Base-by-base conservation (phyloP, 2,113 vertebrate genomes). In the Hylia prasina region DNA sequence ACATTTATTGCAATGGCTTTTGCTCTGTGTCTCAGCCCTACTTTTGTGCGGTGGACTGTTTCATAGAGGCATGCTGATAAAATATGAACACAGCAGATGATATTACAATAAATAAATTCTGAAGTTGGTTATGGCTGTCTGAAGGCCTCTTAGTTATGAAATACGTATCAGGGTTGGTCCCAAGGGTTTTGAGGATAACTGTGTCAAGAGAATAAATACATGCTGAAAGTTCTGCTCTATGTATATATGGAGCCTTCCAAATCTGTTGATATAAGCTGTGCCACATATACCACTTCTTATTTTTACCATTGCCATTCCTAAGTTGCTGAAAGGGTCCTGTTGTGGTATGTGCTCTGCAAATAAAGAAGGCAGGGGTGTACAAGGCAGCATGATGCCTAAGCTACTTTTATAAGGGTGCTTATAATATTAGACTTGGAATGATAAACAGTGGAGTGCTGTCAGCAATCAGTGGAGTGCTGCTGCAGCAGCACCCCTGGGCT, bases 91-190 rank as follows among this genome's bases (percentile, higher is more conserved):
- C n/a, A 73, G 87, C 77, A 87, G 90, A 85, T 89, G 79, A 84
- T 95, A 89, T 93, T 97, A 77, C 56, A 96, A 92, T 94, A 96
- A 95, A 95, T 92, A 96, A 86, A 93, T 22, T 47, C 87, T 87
- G 88, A 96, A 95, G 94, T 86, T 97, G 90, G 87, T 94, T 94
- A 95, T 95, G 58, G 58, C 78, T 92, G 57, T 94, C 75, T 96
- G 96, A 95, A 93, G 83, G 70, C 84, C 95, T 93, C 93, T 87
- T 96, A 94, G 92, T 96, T 95, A 85, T 82, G 81, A 96, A 95
- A 95, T 88, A 80, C 6, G 1, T 23, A 61, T 93, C 77, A 27
- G 28, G 15, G 39, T 53, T 78, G 48, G 39, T 89, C 96, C 75
- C 94, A 57, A 48, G 92, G 95, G 94, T 96, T 90, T 93, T 86